Evolutionary conservation across 2,797 vertebrate species (phyloP).

Genomic region (Trematomus bernacchii): DNA sequence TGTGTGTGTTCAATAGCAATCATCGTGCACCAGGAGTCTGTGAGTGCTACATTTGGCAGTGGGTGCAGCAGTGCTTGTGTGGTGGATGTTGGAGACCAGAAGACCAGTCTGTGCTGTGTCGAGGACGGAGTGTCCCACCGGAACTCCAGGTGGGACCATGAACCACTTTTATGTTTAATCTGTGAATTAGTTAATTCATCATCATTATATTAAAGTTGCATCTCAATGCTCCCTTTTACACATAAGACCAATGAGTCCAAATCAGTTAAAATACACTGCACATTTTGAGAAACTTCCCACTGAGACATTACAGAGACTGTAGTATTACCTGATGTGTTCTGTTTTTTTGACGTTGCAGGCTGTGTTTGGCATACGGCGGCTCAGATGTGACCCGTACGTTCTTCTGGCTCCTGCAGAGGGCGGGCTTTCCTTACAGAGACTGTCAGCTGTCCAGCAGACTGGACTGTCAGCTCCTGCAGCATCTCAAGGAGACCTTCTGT

Average conservation of each 20-base stretch:
- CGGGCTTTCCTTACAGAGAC: constrained; percentile 96
- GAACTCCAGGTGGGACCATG: constrained; percentile 89
- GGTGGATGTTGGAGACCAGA: constrained; percentile 97
- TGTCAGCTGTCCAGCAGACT: constrained; percentile 92
- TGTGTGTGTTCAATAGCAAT: constrained; percentile 89
- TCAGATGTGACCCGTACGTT: constrained; percentile 95
- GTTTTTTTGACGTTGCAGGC: constrained; percentile 76
- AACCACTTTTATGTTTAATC: background rate
- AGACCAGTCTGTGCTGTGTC: constrained; percentile 96
- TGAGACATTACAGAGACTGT: background rate
- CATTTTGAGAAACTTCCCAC: background rate
- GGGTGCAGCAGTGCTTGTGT: constrained; percentile 96
- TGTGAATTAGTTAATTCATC: background rate
- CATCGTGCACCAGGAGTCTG: constrained; percentile 96
- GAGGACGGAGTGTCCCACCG: constrained; percentile 98
- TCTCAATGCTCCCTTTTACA: background rate
- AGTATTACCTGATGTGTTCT: background rate
- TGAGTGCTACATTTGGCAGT: constrained; percentile 96
- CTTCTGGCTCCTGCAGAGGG: constrained; percentile 97
- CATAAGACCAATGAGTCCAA: too few relatives aligned
- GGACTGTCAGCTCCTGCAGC: constrained; percentile 94
- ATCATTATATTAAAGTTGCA: background rate
- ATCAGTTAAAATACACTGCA: background rate
- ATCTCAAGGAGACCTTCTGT: constrained; percentile 96
- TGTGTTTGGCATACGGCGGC: constrained; percentile 95